Evolutionary conservation across 2,888 invertebrate genomes (phyloP), one percentile per base, ranked within the genome.

Genomic region (Drosophila mulleri): DNA sequence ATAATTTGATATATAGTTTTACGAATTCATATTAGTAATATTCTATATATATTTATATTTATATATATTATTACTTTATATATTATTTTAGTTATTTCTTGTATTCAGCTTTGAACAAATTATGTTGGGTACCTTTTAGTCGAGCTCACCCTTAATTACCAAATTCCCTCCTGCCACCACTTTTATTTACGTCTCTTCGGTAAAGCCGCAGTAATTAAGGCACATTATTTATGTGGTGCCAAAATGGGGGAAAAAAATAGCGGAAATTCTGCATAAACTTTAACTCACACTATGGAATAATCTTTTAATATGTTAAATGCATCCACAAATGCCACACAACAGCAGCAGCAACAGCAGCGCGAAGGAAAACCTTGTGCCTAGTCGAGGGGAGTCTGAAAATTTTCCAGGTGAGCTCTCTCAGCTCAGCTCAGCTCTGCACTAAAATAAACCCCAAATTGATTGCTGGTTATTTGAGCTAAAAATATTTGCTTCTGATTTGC

Each of bases 151-250:
- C 32, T 16, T 16, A 35, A 37, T 23, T 53, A 52, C 23, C 9
- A 18, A 5, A 1, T 32, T 32, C 44, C 1, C 12, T 16, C 16
- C 23, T 8, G 18, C 26, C 48, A 7, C 41, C 42, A 9, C 44
- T 68, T 61, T 58, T 61, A 62, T 75, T 16, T 39, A 52, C 48
- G 57, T 60, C 45, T 66, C 62, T 53, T 35, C 58, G 26, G 67
- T 45, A 44, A 73, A 72, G 77, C 83, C 79, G 80, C 84, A 89
- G 84, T 87, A 89, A 85, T 89, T 87, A 87, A 89, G 72, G 68
- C 70, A 66, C 75, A 83, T 87, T 83, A 88, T 76, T 80, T 70
- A 73, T 75, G 64, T 53, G 65, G 42, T 59, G 75, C 54, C 57
- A 59, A 60, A 65, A 53, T 67, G 69, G 62, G 69, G 39, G 2